Base-by-base conservation (phyloP, 2,888 invertebrate species). In the Horisme vitalbata region DNA sequence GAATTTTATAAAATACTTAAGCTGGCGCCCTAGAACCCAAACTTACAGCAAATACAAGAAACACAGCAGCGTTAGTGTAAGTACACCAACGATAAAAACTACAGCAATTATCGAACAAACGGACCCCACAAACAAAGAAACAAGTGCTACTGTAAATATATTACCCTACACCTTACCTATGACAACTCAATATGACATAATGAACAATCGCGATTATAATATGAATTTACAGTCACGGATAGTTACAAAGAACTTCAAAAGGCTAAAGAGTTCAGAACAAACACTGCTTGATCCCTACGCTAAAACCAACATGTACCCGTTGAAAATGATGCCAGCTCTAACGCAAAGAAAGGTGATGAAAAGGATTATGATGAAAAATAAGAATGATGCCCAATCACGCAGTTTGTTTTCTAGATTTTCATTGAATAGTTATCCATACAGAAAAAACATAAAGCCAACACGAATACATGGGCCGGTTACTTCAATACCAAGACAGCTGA, bases 251-350 rank as follows among this genome's bases (percentile, higher is more conserved):
- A 57, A 63, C 13, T 50, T 49, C 9, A 58, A 47, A 43, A 45
- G 27, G 43, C 28, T 45, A 2, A 51, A 45, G 0, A 45, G 37
- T 9, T 28, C 33, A 15, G 32, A 48, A 18, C 41, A 47, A 23
- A 20, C 28, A n/a, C 43, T 65, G 13, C 9, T 70, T n/a, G 48
- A 69, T 38, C 57, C 69, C 2, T 66, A 70, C 28, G 55, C 51
- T 5, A 76, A 75, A 55, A 72, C 60, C 0, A 70, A 72, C 41
- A 36, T 74, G 11, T 71, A 65, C 45, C 71, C 70, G 2, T 11
- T 68, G 0, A 71, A 66, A 60, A 58, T 59, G 3, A 41, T 59
- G 7, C 45, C 61, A 13, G 44, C 55, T 1, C 57, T 64, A 9
- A 50, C 37, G 4, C 62, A 61, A 24, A 60, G 56, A 34, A 73